phyloP scores from a whole-genome alignment of 2,113 vertebrate species.

The Oreochromis niloticus region DNA sequence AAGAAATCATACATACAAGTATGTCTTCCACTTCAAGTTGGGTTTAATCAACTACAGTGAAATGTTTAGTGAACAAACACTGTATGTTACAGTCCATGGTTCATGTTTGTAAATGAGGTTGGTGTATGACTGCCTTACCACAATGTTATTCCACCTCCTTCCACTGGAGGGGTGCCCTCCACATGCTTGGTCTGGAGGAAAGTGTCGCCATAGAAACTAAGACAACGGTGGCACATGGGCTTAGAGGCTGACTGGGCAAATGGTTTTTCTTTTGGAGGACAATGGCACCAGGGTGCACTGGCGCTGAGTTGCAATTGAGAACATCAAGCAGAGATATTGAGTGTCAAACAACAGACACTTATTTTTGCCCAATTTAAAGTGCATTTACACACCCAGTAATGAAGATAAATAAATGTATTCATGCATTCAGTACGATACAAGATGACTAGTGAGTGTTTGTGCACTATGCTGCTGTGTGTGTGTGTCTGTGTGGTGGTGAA shows the following conservation, averaged over 20 bases:
- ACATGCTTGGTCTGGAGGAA: constrained; percentile 59
- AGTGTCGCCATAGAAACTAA: constrained; percentile 71
- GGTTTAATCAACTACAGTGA: constrained; percentile 27
- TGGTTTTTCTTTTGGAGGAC: constrained; percentile 29
- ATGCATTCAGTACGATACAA: not conserved
- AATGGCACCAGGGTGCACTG: constrained; percentile 47
- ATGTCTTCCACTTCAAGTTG: not conserved
- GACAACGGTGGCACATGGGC: constrained; percentile 62
- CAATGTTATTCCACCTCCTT: constrained; percentile 57
- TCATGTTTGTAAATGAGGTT: constrained; percentile 63
- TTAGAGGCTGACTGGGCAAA: constrained; percentile 42
- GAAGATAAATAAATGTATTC: not conserved
- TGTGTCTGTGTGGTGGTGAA: not conserved
- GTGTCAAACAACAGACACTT: constrained; percentile 19
- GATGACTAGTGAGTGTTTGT: not conserved
- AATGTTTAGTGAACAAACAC: constrained; percentile 55
- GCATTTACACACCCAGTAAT: constrained; percentile 6
- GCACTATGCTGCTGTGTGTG: not conserved
- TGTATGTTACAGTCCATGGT: constrained; percentile 45
- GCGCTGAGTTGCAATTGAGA: constrained; percentile 26
- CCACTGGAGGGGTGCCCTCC: constrained; percentile 47
- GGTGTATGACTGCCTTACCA: constrained; percentile 55
- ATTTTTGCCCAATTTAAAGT: constrained; percentile 24
- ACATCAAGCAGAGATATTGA: constrained; percentile 31
- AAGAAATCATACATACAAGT: not conserved